Evolutionary conservation across 2,113 vertebrate species (phyloP).

Genomic region (Salvelinus sp.): DNA sequence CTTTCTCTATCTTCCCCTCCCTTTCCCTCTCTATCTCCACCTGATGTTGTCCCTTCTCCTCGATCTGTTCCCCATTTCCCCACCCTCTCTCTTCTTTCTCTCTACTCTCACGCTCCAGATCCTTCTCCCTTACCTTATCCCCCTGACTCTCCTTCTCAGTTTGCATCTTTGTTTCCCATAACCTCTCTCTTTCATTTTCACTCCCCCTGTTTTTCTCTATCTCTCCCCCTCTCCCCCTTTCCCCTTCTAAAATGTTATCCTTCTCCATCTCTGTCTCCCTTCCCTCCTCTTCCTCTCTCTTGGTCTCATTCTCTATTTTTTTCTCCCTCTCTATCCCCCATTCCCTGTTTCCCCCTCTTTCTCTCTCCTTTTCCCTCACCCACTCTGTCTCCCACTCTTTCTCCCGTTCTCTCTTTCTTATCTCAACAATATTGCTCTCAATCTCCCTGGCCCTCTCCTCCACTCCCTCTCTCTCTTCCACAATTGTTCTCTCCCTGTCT

Average conservation of each 20-base stretch:
- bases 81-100: constrained; percentile 27
- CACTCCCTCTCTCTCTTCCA: background rate
- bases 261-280: constrained; percentile 56
- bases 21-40: constrained; percentile 11
- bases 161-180: constrained; percentile 17
- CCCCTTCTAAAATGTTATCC: constrained; percentile 67
- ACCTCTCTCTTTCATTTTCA: constrained; percentile 55
- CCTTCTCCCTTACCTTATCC: constrained; percentile 54
- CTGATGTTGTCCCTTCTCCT: constrained; percentile 12
- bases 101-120: constrained; percentile 31
- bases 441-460: constrained; percentile 44
- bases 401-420: constrained; percentile 62
- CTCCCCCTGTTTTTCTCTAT: constrained; percentile 34
- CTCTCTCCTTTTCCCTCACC: constrained; percentile 33
- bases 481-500: background rate
- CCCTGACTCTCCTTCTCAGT: constrained; percentile 57
- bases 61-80: constrained; percentile 19
- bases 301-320: constrained; percentile 10
- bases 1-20: constrained; percentile 13
- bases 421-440: constrained; percentile 51
- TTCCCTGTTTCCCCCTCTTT: constrained; percentile 30
- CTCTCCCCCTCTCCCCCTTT: background rate
- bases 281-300: background rate
- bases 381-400: constrained; percentile 46
- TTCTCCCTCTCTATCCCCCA: constrained; percentile 37